Conservation (phyloP, 2,113 vertebrate species). For the Heterocephalus glaber region DNA sequence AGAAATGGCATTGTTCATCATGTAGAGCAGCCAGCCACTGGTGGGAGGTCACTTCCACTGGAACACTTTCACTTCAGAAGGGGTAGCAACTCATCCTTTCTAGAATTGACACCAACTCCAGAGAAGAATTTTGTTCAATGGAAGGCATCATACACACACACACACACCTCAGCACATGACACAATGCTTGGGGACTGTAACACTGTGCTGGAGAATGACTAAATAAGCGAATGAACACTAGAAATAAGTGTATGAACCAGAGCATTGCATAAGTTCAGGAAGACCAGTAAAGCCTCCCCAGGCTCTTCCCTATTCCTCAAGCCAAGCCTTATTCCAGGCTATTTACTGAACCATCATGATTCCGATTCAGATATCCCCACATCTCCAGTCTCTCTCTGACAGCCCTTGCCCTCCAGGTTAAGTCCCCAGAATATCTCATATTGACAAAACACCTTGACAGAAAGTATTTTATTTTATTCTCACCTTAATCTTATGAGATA, state of each 20-base stretch:
- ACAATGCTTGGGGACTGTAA: not conserved
- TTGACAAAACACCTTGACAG: not conserved
- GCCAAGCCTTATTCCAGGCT: not conserved
- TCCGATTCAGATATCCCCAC: not conserved
- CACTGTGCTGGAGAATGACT: not conserved
- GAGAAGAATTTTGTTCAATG: not conserved
- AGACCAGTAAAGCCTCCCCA: not conserved
- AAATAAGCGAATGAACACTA: not conserved
- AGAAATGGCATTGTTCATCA: not conserved
- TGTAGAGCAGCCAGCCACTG: not conserved
- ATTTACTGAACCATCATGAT: not conserved
- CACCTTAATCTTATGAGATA: not conserved
- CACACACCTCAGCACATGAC: not conserved
- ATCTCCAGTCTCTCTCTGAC: not conserved
- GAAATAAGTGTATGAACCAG: not conserved
- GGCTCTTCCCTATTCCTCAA: not conserved
- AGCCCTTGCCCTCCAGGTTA: not conserved
- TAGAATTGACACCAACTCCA: not conserved
- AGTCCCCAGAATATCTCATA: not conserved
- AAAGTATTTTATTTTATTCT: not conserved
- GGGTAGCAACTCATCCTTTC: not conserved
- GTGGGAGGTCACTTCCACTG: not conserved
- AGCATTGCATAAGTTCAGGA: not conserved
- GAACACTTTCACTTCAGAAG: not conserved
- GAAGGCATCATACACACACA: not conserved